Evolutionary conservation across 2,113 vertebrate species (phyloP).

Genomic region (Eonycteris spelaea): DNA sequence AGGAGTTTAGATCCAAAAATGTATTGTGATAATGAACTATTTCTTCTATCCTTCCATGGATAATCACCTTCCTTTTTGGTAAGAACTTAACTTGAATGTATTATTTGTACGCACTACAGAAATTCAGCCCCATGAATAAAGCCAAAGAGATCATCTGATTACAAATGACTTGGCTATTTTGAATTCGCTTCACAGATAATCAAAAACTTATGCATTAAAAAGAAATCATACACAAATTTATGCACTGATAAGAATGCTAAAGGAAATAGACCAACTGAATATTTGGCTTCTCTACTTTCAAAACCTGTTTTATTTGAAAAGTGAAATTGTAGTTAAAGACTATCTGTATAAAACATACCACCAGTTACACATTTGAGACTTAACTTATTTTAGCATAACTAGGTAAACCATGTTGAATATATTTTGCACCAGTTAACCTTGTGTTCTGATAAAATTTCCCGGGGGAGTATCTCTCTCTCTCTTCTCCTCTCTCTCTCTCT

Average conservation of each 20-base stretch:
- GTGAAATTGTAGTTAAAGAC: neutral
- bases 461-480: neutral
- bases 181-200: conserved; percentile 16
- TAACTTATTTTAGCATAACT: neutral
- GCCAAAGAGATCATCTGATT: neutral
- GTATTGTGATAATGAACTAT: neutral
- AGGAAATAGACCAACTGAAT: neutral
- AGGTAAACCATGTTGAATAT: neutral
- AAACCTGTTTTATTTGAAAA: neutral
- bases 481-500: too few species aligned
- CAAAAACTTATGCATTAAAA: neutral
- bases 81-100: neutral
- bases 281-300: neutral
- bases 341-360: neutral
- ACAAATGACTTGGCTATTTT: neutral
- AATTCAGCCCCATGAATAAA: neutral
- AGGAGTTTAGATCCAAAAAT: neutral
- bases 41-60: neutral
- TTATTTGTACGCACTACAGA: neutral
- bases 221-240: neutral
- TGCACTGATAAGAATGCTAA: neutral
- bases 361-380: neutral
- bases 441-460: neutral
- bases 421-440: neutral
- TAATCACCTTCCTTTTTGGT: neutral